phyloP scores from a whole-genome alignment of 2,797 vertebrate genomes.

The Pseudochirops cupreus region DNA sequence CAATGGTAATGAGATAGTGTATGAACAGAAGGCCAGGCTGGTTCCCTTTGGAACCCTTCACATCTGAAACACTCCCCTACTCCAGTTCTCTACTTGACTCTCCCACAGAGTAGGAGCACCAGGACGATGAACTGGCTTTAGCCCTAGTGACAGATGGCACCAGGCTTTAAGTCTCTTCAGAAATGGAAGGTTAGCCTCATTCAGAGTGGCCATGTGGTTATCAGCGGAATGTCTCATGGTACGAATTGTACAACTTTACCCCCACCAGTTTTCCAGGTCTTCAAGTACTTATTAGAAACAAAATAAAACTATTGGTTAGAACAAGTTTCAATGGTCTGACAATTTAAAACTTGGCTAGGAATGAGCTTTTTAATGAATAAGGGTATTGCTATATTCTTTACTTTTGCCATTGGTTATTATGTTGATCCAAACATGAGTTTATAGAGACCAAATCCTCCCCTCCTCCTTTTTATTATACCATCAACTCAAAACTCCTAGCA shows the following conservation, averaged over 20 bases:
- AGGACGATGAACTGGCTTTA: background rate
- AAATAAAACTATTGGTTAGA: background rate
- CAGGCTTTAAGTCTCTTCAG: background rate
- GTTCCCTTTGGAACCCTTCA: background rate
- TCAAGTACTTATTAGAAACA: background rate
- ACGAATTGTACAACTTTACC: background rate
- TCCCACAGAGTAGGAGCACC: background rate
- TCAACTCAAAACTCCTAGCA: background rate
- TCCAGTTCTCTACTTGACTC: background rate
- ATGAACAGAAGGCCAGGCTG: background rate
- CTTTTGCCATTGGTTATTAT: background rate
- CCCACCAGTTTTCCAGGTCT: background rate
- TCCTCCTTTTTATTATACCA: background rate
- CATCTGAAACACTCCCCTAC: background rate
- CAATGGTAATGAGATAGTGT: background rate
- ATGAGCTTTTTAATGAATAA: background rate
- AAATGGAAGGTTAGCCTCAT: background rate
- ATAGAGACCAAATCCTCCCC: too few relatives aligned
- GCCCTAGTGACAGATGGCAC: background rate
- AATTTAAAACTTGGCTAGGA: background rate
- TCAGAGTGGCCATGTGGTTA: background rate
- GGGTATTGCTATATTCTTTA: background rate
- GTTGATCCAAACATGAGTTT: background rate
- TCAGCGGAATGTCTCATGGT: background rate
- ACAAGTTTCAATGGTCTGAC: background rate